These are phyloP conservation scores for Procavia capensis DNA, from an alignment of 2,113 vertebrate genomes.

Conservation along the genomic window DNA sequence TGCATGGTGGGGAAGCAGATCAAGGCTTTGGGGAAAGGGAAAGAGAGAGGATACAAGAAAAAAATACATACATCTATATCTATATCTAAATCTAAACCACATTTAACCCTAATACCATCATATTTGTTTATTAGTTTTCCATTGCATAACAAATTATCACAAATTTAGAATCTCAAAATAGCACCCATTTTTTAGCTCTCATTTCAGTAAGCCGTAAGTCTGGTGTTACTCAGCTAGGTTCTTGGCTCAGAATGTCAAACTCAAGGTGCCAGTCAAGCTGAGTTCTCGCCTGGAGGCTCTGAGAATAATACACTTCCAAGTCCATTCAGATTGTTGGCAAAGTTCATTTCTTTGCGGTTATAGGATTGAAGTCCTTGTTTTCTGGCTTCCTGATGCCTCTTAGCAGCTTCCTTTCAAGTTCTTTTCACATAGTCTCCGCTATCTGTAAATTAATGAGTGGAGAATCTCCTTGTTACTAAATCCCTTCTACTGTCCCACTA, in stretches of 20 bases:
- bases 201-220: neutral
- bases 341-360: neutral
- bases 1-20: neutral
- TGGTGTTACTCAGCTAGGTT: neutral
- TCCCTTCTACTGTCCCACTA: neutral
- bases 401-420: neutral
- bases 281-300: neutral
- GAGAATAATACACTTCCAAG: neutral
- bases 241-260: neutral
- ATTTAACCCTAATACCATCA: neutral
- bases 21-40: neutral
- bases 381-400: neutral
- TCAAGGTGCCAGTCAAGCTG: neutral
- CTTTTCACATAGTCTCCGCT: neutral
- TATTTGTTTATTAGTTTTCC: constrained; percentile 26
- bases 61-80: neutral
- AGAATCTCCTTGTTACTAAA: neutral
- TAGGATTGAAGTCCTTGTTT: neutral
- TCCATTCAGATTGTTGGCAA: neutral
- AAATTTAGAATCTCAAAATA: neutral
- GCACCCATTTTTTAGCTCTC: neutral
- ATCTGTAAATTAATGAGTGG: neutral
- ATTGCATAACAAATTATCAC: neutral
- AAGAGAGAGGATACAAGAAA: neutral
- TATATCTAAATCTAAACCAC: neutral